These are phyloP conservation scores for Onychomys torridus DNA, from an alignment of 2,797 vertebrate species.

Conservation along the genomic window DNA sequence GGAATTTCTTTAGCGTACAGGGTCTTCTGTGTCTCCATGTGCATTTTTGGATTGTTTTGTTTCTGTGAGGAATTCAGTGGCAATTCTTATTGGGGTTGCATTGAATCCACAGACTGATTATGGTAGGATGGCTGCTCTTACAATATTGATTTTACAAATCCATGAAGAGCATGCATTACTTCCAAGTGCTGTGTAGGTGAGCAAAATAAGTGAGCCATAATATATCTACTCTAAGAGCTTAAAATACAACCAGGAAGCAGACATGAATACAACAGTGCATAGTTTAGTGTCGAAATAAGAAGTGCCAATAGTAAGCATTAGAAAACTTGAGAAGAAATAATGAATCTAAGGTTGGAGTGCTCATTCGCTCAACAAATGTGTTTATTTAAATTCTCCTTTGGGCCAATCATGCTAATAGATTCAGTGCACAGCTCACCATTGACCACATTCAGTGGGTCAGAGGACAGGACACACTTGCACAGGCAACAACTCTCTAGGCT, in stretches of 20 bases:
- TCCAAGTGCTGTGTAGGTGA: not conserved
- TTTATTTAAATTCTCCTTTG: not conserved
- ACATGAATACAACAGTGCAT: not conserved
- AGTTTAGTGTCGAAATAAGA: constrained; percentile 20
- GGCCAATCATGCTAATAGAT: not conserved
- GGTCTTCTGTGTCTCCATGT: not conserved
- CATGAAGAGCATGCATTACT: not conserved
- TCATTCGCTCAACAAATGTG: constrained; percentile 1
- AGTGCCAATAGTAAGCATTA: constrained; percentile 21
- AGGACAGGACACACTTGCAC: not conserved
- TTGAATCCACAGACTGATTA: not conserved
- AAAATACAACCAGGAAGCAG: constrained; percentile 33
- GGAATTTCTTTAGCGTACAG: not conserved
- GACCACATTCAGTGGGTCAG: not conserved
- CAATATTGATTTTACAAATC: not conserved
- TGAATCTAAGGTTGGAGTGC: not conserved
- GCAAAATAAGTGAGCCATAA: not conserved
- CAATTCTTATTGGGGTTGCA: not conserved
- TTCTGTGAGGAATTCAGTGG: not conserved
- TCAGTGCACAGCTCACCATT: not conserved
- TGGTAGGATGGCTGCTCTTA: not conserved
- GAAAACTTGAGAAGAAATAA: constrained; percentile 41
- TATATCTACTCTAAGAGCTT: not conserved
- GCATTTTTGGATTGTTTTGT: not conserved
- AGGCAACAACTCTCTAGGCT: not conserved